Percentiles rank a stretch among this genome's conserved stretches.
Evolutionary conservation across 2,888 invertebrate genomes (phyloP).

Genomic region (Lochmaea capreae): DNA sequence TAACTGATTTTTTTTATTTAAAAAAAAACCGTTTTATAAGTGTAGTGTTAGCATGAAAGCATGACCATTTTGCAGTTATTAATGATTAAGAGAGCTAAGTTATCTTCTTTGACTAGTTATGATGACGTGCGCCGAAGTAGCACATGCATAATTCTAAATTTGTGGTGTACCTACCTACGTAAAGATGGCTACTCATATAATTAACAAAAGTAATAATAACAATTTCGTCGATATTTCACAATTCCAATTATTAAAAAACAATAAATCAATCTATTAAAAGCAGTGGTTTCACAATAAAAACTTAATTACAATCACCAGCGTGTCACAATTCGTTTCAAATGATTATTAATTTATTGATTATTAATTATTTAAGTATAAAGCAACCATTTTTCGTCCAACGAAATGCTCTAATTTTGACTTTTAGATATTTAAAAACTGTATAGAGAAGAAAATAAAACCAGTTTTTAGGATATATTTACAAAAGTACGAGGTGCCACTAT

Average conservation of each 20-base stretch:
- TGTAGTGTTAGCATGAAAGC: slow-evolving; percentile 6
- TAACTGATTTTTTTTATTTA: not conserved
- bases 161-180: slow-evolving; percentile 52
- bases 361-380: not conserved
- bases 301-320: too few relatives aligned
- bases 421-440: too few relatives aligned
- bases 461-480: too few relatives aligned
- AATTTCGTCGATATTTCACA: not conserved
- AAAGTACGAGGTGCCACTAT: too few relatives aligned
- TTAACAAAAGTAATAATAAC: not conserved
- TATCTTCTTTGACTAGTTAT: slow-evolving; percentile 32
- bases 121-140: slow-evolving; percentile 37
- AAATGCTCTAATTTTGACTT: too few relatives aligned
- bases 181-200: slow-evolving; percentile 25
- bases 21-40: not conserved
- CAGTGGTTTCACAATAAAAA: too few relatives aligned
- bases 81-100: slow-evolving; percentile 1
- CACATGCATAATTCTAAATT: slow-evolving; percentile 65
- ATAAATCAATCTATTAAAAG: not conserved
- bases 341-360: not conserved
- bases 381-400: not conserved
- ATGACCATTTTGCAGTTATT: slow-evolving; percentile 2
- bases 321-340: not conserved
- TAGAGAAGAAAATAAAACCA: too few relatives aligned
- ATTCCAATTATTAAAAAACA: not conserved